These are phyloP conservation scores for Nemopilema nomurai DNA, from an alignment of 30 jellyfish, hydroid and myxozoan species.

Conservation along the genomic window DNA sequence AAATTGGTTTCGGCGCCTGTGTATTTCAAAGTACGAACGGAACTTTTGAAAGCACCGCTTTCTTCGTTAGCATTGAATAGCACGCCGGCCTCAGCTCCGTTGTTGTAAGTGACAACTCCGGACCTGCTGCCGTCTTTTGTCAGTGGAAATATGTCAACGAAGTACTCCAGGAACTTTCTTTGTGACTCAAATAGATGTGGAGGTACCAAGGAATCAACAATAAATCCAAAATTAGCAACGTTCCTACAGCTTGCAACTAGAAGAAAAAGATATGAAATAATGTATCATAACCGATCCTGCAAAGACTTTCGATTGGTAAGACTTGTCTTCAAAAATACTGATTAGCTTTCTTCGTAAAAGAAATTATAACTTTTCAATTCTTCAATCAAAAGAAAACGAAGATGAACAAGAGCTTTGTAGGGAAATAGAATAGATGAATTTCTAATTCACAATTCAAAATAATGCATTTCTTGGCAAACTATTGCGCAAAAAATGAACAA, in stretches of 20 bases:
- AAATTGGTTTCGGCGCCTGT: conserved; percentile 45
- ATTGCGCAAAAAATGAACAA: no score
- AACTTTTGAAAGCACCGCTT: conserved; percentile 39
- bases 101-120: conserved; percentile 86
- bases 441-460: no score
- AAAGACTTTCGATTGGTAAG: no score
- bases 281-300: neutral
- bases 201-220: conserved; percentile 84
- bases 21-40: conserved; percentile 68
- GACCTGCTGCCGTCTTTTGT: conserved; percentile 68
- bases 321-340: no score
- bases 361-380: neutral
- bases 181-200: conserved; percentile 49
- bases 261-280: neutral
- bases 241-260: conserved; percentile 59
- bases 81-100: conserved; percentile 75
- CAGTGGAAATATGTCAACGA: conserved; percentile 67
- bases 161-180: conserved; percentile 63
- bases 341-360: no score
- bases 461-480: no score
- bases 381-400: neutral
- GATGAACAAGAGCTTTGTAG: neutral
- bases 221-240: conserved; percentile 83
- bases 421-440: neutral
- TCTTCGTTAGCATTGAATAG: conserved; percentile 25